Evolutionary conservation across 1,140 invertebrate species (phyloP), one percentile per base, ranked within the genome.

Genomic region (Aphaenogaster rudis): DNA sequence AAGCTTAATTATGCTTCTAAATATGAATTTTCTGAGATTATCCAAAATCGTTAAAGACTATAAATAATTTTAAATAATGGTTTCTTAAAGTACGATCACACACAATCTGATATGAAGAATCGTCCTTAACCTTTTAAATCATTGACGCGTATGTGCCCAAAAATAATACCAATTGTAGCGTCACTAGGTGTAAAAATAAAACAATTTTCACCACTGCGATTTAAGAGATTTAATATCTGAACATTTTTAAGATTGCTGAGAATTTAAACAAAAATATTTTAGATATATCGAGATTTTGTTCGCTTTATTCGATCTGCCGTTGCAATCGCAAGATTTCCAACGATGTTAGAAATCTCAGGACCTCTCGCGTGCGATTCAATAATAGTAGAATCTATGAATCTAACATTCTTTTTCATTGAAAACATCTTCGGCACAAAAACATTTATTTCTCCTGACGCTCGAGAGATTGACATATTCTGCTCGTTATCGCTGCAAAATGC

Each of bases 1-100:
- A 39, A 48, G 3, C 61, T 78, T 64, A 45, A 54, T 77, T 77
- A 15, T 78, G 1, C 21, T 17, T 77, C 7, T 52, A 52, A 52
- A 72, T 36, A 15, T 69, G 7, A 1, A n/a, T 50, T 50, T 33
- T 71, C 15, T 17, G 1, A 66, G 9, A 33, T 33, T 50, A 36
- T 50, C 1, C 6, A 72, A 28, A 33, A 33, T 52, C 0, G 9
- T 72, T n/a, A 28, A 11, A 72, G 28, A 39, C 33, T 39, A 39
- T 17, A n/a, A 66, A 3, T 52, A 50, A 52, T 52, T 72, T 52
- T 13, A 17, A 17, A 11, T 72, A 72, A 72, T 52, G 28, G 15
- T 72, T 67, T 42, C 8, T 67, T 66, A 6, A 63, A 9, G 36
- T 45, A 67, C 17, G n/a, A 59, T 45, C 2, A 21, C 21, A 21